Base-by-base conservation (phyloP, 2,888 invertebrate genomes). In the Synergus laeviventris region DNA sequence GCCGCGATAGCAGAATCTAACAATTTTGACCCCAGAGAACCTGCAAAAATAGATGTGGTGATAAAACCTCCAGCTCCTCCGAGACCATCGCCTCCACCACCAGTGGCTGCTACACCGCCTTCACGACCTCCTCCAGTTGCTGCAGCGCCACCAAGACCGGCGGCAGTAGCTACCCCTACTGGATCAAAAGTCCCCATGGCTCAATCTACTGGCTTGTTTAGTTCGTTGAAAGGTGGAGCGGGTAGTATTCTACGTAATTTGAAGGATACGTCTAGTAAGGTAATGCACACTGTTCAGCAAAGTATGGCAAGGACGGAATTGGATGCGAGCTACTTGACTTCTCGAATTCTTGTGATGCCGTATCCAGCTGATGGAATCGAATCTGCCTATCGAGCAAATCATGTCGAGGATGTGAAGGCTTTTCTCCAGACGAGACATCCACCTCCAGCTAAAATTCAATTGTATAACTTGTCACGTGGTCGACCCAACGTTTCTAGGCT, bases 261-360 rank as follows among this genome's bases (percentile, higher is more conserved):
- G 39, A 98, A 98, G 91, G 99, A 99, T 88, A 98, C 98, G 0
- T 98, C 98, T 24, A 96, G 95, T 54, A 98, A 98, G 93, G 98
- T 99, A 60, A 98, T 99, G 95, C 97, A 98, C 90, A 97, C 98
- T 54, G 97, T 99, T 82, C 97, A 97, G 90, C 97, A 97, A 94
- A 95, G 95, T 64, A 97, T 97, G 91, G 96, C 95, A 45, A 93
- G 96, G 84, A 95, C 95, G 73, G 98, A 98, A 91, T 92, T 98
- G 87, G 98, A 99, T 89, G 95, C 98, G 76, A 97, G 95, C 88
- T 98, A 98, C 91, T 94, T 99, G 81, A 98, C 98, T 12, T 97
- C 97, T 73, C 94, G 98, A 77, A 92, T 99, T 76, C 93, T 97
- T 86, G 97, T 98, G 21, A 98, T 99, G 97, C 98, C 98, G 8